Evolutionary conservation across 2,113 vertebrate species (phyloP), one percentile per base, ranked within the genome.

Genomic region (Hippoglossus stenolepis): DNA sequence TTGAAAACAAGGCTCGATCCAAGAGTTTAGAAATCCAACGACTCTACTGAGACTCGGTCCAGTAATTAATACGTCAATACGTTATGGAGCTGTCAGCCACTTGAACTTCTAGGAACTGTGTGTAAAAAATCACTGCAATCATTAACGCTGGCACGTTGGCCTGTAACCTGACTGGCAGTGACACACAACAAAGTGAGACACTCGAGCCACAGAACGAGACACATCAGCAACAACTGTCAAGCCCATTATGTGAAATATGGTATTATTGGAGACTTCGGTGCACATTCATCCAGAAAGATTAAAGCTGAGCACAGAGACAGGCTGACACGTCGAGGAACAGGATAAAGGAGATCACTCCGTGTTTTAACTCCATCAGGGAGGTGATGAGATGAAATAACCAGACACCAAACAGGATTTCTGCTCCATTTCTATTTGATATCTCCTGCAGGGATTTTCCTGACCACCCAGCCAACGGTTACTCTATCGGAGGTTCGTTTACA

Each of bases 401-500:
- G 65, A 83, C 31, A 65, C 11, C 1, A 56, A 77, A 15, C 0
- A 12, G 73, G 74, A 77, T 73, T 70, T 67, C 61, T 66, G 54
- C 72, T 2, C 38, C 58, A 70, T 85, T 81, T 61, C 65, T 56
- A 67, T 73, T 40, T 38, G 58, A 75, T 84, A 80, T 84, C 67
- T 75, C 56, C 53, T 60, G 43, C 45, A 35, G 79, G 82, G 80
- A 84, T 73, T 84, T 89, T 82, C 66, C 78, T 80, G 87, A 85
- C 85, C 87, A 88, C 87, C 83, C 84, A 79, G 79, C 23, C 21
- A 4, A 80, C 10, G 53, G 60, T 76, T 80, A 64, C 58, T 66
- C 6, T 49, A 64, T 54, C 60, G 18, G n/a, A 57, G 45, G 18
- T 65, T 64, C 17, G 64, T 74, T 90, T 86, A 75, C 67, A 56